phyloP scores from a whole-genome alignment of 2,888 invertebrate species.

The Schrankia costaestrigalis region DNA sequence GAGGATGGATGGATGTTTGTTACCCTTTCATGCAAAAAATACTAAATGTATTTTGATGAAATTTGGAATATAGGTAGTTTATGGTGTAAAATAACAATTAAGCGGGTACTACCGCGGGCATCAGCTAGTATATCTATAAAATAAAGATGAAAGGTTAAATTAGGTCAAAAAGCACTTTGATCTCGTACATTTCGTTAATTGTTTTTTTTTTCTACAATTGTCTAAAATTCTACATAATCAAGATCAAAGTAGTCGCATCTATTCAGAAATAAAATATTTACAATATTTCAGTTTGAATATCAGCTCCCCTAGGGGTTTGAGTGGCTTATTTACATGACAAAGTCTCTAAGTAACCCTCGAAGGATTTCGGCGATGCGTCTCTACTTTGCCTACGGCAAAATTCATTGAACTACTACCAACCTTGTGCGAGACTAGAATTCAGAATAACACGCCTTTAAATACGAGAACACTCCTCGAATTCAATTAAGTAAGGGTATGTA shows the following conservation, averaged over 20 bases:
- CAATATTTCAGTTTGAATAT: constrained; percentile 63
- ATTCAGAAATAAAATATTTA: constrained; percentile 62
- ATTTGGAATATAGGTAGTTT: no score
- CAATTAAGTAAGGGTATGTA: constrained; percentile 16
- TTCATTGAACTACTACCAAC: constrained; percentile 31
- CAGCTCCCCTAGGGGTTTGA: constrained; percentile 52
- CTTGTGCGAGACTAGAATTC: constrained; percentile 26
- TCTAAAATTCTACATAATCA: constrained; percentile 11
- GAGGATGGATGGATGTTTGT: no score
- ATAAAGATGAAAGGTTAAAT: no score
- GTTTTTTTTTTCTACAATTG: background rate
- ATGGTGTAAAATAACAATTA: no score
- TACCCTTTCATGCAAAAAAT: no score
- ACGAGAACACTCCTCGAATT: constrained; percentile 12
- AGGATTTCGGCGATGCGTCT: constrained; percentile 53
- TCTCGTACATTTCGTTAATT: no score
- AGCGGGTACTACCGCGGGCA: no score
- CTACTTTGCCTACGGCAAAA: constrained; percentile 35
- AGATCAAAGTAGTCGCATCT: constrained; percentile 34
- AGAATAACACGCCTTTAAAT: constrained; percentile 20
- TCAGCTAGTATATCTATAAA: no score
- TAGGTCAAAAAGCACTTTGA: no score
- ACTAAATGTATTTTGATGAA: no score
- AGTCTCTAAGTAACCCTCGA: constrained; percentile 60
- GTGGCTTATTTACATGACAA: constrained; percentile 74